phyloP scores from a whole-genome alignment of 2,888 invertebrate genomes.

The Drosophila paucipuncta region DNA sequence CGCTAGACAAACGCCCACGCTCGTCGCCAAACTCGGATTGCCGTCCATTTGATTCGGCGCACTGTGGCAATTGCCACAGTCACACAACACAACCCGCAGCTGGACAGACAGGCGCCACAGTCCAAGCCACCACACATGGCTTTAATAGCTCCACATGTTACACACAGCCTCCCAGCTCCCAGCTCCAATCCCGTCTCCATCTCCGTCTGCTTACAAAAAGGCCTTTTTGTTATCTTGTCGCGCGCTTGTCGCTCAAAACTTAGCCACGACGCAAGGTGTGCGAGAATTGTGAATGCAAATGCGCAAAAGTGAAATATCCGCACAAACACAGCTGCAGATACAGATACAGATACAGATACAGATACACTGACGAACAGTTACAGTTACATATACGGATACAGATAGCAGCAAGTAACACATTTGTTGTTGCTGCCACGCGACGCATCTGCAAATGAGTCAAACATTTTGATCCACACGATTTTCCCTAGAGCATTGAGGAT shows the following conservation, averaged over 20 bases:
- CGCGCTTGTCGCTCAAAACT: constrained; percentile 70
- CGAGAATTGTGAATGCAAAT: constrained; percentile 56
- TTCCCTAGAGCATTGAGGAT: not conserved
- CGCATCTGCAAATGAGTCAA: constrained; percentile 56
- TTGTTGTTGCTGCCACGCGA: constrained; percentile 33
- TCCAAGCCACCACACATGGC: constrained; percentile 18
- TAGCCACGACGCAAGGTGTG: constrained; percentile 70
- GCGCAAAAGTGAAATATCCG: constrained; percentile 30
- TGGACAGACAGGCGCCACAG: constrained; percentile 55
- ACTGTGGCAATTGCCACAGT: constrained; percentile 27
- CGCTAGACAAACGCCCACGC: constrained; percentile 78
- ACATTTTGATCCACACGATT: not conserved
- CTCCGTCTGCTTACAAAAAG: constrained; percentile 51
- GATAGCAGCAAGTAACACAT: constrained; percentile 32
- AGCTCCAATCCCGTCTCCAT: constrained; percentile 7
- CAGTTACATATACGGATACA: constrained; percentile 18
- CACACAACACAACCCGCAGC: constrained; percentile 17
- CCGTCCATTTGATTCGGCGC: constrained; percentile 58
- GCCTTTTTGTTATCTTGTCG: constrained; percentile 78
- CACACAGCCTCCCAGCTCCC: not conserved
- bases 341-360: constrained; percentile 20
- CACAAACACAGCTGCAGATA: constrained; percentile 19
- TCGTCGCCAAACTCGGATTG: constrained; percentile 19
- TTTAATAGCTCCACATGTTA: constrained; percentile 53
- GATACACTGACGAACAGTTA: constrained; percentile 12